Percentiles rank a stretch among this genome's conserved stretches.
Conservation (phyloP, 2,888 invertebrate genomes). For the Ctenicera cuprea region DNA sequence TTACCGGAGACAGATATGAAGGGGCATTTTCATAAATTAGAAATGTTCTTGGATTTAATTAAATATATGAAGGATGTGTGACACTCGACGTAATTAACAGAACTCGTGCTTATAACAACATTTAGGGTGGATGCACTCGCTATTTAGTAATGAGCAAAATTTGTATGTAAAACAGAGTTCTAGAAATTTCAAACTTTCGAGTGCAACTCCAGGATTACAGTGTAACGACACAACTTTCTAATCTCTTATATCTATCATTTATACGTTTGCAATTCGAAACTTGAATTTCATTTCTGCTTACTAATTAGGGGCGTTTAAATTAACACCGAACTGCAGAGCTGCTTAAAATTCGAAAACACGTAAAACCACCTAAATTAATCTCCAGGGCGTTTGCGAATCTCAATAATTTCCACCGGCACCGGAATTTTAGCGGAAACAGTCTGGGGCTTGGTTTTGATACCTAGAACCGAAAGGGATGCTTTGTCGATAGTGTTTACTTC, state of each 20-base stretch:
- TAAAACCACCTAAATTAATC: slow-evolving; percentile 34
- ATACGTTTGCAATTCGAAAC: slow-evolving; percentile 50
- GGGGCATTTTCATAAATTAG: slow-evolving; percentile 5
- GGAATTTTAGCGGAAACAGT: slow-evolving; percentile 9
- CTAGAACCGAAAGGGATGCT: slow-evolving; percentile 24
- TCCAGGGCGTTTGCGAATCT: slow-evolving; percentile 9
- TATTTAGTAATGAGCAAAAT: slow-evolving; percentile 55
- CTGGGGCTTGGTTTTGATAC: background rate
- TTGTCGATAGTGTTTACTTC: slow-evolving; percentile 42
- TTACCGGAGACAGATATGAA: background rate
- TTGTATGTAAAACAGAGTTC: slow-evolving; percentile 56
- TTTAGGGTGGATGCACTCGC: slow-evolving; percentile 50
- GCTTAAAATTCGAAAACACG: slow-evolving; percentile 31
- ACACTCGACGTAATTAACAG: slow-evolving; percentile 50
- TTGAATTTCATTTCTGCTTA: slow-evolving; percentile 46
- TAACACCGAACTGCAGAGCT: slow-evolving; percentile 36
- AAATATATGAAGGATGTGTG: slow-evolving; percentile 48
- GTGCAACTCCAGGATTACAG: slow-evolving; percentile 47
- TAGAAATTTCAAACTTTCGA: slow-evolving; percentile 52
- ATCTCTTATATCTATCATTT: slow-evolving; percentile 55
- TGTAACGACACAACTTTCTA: slow-evolving; percentile 51
- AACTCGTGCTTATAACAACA: slow-evolving; percentile 45
- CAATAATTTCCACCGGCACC: slow-evolving; percentile 20
- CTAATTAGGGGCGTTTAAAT: slow-evolving; percentile 45
- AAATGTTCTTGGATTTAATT: slow-evolving; percentile 36